phyloP scores from a whole-genome alignment of 2,113 vertebrate genomes.

The Alouatta palliata region DNA sequence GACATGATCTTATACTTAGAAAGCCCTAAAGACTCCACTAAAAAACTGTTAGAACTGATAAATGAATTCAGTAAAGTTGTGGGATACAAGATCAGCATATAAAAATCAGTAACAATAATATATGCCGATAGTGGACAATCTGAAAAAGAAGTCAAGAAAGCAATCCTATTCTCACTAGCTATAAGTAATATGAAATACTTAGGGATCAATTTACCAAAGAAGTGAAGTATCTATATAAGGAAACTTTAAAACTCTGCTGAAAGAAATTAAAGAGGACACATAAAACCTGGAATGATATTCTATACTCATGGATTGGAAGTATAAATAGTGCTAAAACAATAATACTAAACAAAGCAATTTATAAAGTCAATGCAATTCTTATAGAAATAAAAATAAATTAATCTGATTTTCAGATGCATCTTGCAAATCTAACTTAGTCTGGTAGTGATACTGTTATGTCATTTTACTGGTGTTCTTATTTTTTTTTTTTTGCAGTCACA shows the following conservation, averaged over 20 bases:
- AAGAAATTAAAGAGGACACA: not conserved
- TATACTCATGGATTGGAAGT: not conserved
- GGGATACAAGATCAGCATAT: not conserved
- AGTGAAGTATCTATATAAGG: not conserved
- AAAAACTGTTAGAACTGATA: not conserved
- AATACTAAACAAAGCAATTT: not conserved
- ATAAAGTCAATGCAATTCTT: not conserved
- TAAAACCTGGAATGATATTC: not conserved
- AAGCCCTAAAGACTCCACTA: not conserved
- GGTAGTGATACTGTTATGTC: not conserved
- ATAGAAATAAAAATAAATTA: not conserved
- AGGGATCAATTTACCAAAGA: not conserved
- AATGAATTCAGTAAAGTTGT: not conserved
- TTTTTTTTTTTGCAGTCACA: not conserved
- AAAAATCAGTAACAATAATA: not conserved
- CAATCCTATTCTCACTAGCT: not conserved
- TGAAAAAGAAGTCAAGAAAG: not conserved
- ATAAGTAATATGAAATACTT: not conserved
- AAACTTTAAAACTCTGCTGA: not conserved
- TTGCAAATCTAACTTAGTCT: not conserved
- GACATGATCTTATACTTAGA: not conserved
- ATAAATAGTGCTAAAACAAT: not conserved
- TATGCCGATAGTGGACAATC: not conserved
- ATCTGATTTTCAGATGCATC: not conserved
- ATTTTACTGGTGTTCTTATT: not conserved